Conservation (phyloP, 2,113 vertebrate genomes). For the Odontophorus gujanensis region DNA sequence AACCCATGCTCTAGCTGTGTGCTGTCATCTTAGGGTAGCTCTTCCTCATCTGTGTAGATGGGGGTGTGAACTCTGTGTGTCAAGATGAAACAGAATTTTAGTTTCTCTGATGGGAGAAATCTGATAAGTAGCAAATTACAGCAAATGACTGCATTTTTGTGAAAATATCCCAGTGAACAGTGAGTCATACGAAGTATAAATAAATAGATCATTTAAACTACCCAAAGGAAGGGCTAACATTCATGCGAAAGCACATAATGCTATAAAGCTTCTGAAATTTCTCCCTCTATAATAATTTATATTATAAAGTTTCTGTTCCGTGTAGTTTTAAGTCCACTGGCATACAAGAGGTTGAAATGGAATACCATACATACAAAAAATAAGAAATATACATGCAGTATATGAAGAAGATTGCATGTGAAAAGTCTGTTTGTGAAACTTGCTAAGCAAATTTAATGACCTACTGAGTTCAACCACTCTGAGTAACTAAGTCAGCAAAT, state of each 20-base stretch:
- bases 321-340: background rate
- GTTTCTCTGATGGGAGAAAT: background rate
- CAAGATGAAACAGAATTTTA: background rate
- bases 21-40: background rate
- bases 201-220: background rate
- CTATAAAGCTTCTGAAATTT: background rate
- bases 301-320: background rate
- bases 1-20: background rate
- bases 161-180: background rate
- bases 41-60: background rate
- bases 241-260: background rate
- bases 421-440: background rate
- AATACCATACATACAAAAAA: background rate
- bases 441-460: background rate
- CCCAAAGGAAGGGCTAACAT: background rate
- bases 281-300: background rate
- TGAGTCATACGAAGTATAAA: background rate
- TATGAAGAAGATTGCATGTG: background rate
- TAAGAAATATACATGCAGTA: background rate
- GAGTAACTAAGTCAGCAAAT: background rate
- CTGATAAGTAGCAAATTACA: background rate
- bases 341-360: background rate
- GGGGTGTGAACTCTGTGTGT: background rate
- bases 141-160: background rate
- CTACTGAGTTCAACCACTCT: background rate